A percentile compares a stretch with the other conserved stretches of the same genome.
Conservation (phyloP, 2,888 invertebrate species). For the Aspidapion aeneum region DNA sequence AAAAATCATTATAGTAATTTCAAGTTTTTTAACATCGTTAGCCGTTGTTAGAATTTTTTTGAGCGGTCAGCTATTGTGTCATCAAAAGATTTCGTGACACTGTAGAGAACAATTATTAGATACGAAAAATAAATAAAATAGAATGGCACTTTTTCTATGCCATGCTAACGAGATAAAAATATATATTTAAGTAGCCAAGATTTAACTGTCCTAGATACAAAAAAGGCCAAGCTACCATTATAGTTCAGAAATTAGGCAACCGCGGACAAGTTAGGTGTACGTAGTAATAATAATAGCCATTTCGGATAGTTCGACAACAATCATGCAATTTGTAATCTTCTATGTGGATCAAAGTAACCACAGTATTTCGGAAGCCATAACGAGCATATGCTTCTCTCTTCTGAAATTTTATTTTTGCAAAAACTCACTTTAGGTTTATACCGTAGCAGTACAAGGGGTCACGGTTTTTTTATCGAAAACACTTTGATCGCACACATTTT, state of each 20-base stretch:
- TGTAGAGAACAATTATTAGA: neutral
- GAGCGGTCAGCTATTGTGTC: neutral
- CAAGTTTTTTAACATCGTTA: neutral
- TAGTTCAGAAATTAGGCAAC: neutral
- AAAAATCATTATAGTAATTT: neutral
- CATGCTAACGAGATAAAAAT: neutral
- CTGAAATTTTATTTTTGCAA: too few relatives aligned
- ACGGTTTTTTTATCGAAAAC: too few relatives aligned
- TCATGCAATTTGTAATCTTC: neutral
- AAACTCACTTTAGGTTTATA: too few relatives aligned
- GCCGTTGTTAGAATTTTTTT: neutral
- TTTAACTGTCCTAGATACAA: neutral
- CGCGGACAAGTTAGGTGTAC: neutral
- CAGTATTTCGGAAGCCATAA: too few relatives aligned
- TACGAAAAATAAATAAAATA: neutral
- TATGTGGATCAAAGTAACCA: neutral
- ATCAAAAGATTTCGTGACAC: neutral
- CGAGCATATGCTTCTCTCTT: too few relatives aligned
- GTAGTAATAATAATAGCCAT: neutral
- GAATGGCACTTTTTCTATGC: neutral
- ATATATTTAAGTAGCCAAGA: neutral
- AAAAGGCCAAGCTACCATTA: neutral
- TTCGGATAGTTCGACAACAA: neutral
- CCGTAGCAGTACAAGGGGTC: too few relatives aligned
- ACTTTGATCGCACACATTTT: too few relatives aligned